A percentile compares a stretch with the other conserved stretches of the same genome.
These are phyloP conservation scores for Brachypterus glaber DNA, from an alignment of 2,888 invertebrate species.

Conservation along the genomic window DNA sequence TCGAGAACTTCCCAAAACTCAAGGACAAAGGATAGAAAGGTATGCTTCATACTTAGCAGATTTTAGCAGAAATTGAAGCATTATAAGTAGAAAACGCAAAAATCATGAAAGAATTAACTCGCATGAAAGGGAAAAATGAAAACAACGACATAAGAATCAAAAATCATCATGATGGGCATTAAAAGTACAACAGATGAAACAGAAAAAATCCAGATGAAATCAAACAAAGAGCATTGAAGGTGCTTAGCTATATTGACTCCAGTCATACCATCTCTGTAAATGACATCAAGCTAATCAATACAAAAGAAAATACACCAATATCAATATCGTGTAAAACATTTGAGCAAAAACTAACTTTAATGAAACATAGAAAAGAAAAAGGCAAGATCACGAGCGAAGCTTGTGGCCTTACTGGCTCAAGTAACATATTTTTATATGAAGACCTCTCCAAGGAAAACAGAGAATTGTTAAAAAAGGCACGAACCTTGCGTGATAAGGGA, in stretches of 20 bases:
- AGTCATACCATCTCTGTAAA: background rate
- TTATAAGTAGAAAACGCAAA: background rate
- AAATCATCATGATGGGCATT: background rate
- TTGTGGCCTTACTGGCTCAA: background rate
- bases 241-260: background rate
- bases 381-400: no score
- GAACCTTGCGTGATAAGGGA: background rate
- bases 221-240: background rate
- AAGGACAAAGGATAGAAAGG: no score
- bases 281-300: background rate
- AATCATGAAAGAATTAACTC: background rate
- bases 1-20: no score
- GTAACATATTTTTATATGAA: background rate
- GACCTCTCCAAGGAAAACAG: background rate
- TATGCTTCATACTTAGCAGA: no score
- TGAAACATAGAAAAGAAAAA: background rate
- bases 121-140: background rate
- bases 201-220: background rate
- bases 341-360: background rate
- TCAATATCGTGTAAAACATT: background rate
- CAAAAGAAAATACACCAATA: background rate
- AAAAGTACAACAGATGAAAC: background rate
- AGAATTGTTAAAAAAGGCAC: background rate
- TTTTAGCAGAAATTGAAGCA: conserved; percentile 1
- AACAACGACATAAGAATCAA: background rate